A percentile compares a stretch with the other conserved stretches of the same genome.
Conservation (phyloP, 2,888 invertebrate genomes). For the Atethmia centrago region DNA sequence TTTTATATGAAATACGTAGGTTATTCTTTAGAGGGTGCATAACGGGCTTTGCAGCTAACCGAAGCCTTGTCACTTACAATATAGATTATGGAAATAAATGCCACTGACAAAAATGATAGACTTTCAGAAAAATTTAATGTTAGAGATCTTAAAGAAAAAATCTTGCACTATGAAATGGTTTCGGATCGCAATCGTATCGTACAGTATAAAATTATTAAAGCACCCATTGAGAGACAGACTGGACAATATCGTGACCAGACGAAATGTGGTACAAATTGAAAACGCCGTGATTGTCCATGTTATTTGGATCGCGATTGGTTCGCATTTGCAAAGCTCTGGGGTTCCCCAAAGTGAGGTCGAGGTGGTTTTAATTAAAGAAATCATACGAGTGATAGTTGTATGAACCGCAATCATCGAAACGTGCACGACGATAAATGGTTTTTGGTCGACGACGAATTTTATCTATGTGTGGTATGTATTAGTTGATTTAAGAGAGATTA, state of each 20-base stretch:
- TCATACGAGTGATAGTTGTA: conserved; percentile 47
- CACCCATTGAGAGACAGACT: conserved; percentile 54
- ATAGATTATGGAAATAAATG: background rate
- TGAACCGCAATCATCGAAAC: conserved; percentile 46
- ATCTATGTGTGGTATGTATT: background rate
- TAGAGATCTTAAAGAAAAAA: background rate
- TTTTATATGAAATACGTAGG: background rate
- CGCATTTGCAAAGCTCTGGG: conserved; percentile 32
- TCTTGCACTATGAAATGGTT: background rate
- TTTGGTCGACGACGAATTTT: conserved; percentile 21
- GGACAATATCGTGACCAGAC: conserved; percentile 71
- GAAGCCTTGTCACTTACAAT: background rate
- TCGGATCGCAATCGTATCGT: conserved; percentile 28
- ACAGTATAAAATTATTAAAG: conserved; percentile 41
- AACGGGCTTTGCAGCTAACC: background rate
- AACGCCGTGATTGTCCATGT: conserved; percentile 63
- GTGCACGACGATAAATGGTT: conserved; percentile 48
- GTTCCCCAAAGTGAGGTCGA: conserved; percentile 42
- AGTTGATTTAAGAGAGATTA: conserved; percentile 13
- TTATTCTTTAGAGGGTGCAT: too few relatives aligned
- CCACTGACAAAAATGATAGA: background rate
- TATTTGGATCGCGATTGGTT: conserved; percentile 48
- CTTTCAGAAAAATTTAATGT: too few relatives aligned
- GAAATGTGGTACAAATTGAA: conserved; percentile 72
- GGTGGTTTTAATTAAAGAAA: conserved; percentile 51